Base-by-base conservation (phyloP, 2,888 invertebrate genomes). In the Dasysyrphus albostriatus region DNA sequence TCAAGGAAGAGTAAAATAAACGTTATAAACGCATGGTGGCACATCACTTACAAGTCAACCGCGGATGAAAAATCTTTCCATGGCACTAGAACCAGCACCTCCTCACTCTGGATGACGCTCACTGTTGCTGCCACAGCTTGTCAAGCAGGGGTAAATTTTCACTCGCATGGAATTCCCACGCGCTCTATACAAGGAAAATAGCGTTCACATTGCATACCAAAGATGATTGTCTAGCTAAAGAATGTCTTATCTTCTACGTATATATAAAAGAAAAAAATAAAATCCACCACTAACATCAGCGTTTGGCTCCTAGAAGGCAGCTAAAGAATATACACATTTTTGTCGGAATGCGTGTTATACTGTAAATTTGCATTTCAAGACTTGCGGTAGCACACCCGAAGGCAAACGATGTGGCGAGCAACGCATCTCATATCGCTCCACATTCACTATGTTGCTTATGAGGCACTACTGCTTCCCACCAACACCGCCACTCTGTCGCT, bases 351-450 rank as follows among this genome's bases (percentile, higher is more conserved):
- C 84, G 84, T 75, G 83, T 59, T 76, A 81, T 76, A 81, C 65
- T 76, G 79, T 84, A 84, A 84, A 84, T 84, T 76, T 84, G 84
- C 81, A 76, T 84, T 84, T 70, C 75, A 51, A 72, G 58, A 67
- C 84, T 84, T 84, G 80, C 44, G 81, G 70, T 75, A 37, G 42
- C 79, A 79, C 51, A 78, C 65, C 70, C 67, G n/a, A 54, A 69
- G 67, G 67, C 51, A 78, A 83, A 83, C 67, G 47, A 19, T 63
- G 58, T 69, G 49, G 69, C 24, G 49, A 56, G 56, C 7, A 76
- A 70, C 76, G 63, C 82, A 72, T 69, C 61, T 49, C 76, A 72
- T 75, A 34, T 42, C 44, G 49, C 72, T 49, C 16, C 65, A 77
- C 24, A 76, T 54, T 37, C 61, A 37, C 65, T 19, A 59, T 59